Evolutionary conservation across 2,888 invertebrate species (phyloP).

Genomic region (Argyresthia goedartella): DNA sequence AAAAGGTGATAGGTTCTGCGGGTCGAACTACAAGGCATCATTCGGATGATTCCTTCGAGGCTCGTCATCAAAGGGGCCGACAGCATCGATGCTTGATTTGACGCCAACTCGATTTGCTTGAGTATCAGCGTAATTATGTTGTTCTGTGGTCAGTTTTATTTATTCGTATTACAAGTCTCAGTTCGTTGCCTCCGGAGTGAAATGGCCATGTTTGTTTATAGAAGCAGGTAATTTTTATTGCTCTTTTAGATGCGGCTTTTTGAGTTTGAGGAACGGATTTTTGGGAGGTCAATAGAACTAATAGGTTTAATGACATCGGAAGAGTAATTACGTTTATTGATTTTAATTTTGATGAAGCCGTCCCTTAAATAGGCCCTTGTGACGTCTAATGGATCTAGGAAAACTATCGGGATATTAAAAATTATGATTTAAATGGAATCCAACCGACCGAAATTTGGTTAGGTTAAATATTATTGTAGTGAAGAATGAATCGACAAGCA

Average conservation of each 20-base stretch:
- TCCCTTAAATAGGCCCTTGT: too few relatives aligned
- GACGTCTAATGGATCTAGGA: too few relatives aligned
- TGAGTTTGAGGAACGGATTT: not conserved
- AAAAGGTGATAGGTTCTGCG: not conserved
- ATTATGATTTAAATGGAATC: too few relatives aligned
- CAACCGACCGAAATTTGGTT: too few relatives aligned
- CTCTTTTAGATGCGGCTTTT: not conserved
- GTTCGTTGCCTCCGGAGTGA: slow-evolving; percentile 8
- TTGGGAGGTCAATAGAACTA: not conserved
- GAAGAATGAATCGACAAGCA: too few relatives aligned
- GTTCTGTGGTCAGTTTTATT: slow-evolving; percentile 19
- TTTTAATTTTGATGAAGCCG: too few relatives aligned
- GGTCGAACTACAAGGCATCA: slow-evolving; percentile 8
- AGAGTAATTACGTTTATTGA: too few relatives aligned
- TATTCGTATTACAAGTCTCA: slow-evolving; percentile 11
- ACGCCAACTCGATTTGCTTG: slow-evolving; percentile 24
- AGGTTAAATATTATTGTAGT: too few relatives aligned
- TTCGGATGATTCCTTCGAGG: slow-evolving; percentile 12
- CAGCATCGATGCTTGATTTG: slow-evolving; percentile 23
- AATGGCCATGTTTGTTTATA: slow-evolving; percentile 10
- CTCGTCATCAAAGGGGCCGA: slow-evolving; percentile 22
- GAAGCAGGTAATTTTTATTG: not conserved
- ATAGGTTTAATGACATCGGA: too few relatives aligned
- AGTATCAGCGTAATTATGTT: slow-evolving; percentile 37
- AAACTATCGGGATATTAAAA: too few relatives aligned